Evolutionary conservation across 2,113 vertebrate genomes (phyloP).

Genomic region (Zosterops hypoxanthus): DNA sequence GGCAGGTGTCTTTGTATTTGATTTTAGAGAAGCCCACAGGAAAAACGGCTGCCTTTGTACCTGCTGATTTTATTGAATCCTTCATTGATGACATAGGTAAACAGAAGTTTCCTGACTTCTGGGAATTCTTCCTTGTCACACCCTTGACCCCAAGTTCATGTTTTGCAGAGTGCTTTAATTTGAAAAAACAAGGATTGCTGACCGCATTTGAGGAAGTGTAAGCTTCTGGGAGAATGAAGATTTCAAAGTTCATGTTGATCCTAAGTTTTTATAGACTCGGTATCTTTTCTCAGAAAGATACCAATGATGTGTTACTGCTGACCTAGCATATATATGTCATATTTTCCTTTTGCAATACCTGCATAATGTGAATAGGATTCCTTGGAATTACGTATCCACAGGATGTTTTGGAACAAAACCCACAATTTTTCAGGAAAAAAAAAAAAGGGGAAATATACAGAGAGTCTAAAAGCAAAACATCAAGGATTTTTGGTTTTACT

Average conservation of each 20-base stretch:
- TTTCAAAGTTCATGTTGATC: conserved; percentile 64
- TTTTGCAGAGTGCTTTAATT: conserved; percentile 45
- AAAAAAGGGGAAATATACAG: neutral
- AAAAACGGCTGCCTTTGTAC: neutral
- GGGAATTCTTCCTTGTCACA: conserved; percentile 30
- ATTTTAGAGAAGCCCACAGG: neutral
- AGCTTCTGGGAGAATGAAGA: conserved; percentile 21
- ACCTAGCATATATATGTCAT: neutral
- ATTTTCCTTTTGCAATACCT: conserved; percentile 40
- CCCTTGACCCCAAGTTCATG: conserved; percentile 55
- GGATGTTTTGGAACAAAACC: conserved; percentile 21
- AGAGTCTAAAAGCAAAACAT: neutral
- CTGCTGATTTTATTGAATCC: neutral
- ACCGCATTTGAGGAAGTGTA: neutral
- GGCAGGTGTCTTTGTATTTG: neutral
- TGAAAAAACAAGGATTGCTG: conserved; percentile 36
- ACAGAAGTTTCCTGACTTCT: conserved; percentile 31
- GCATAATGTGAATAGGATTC: neutral
- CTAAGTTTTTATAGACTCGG: conserved; percentile 51
- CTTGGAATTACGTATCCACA: neutral
- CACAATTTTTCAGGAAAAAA: neutral
- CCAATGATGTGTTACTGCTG: conserved; percentile 16
- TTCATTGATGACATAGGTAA: conserved; percentile 9
- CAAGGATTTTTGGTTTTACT: neutral
- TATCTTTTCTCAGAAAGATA: conserved; percentile 58